Evolutionary conservation across 2,888 invertebrate species (phyloP), one percentile per base, ranked within the genome.

Genomic region (Luperina nickerlii): DNA sequence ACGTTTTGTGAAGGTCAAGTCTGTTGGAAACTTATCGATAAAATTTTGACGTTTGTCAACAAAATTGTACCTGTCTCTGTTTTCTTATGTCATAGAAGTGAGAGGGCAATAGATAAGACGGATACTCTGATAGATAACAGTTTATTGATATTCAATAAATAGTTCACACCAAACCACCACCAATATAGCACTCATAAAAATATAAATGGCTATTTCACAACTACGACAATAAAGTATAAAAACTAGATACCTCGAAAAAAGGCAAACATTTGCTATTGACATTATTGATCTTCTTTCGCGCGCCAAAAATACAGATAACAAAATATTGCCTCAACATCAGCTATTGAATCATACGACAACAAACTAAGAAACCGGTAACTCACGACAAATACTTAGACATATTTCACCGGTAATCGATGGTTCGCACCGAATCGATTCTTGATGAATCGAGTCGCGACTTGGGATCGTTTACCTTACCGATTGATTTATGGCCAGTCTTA

Each of bases 361-460:
- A 78, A 82, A 80, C 83, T 78, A 82, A 88, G 74, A 88, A 84
- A 87, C 78, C 78, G 81, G 76, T 87, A 82, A 85, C 81, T 85
- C 82, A 80, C 76, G 80, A 86, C 78, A 86, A 87, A 87, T 85
- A 32, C 32, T 32, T 32, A 87, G 80, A 89, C 76, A 87, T 83
- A 87, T 88, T 87, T 83, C 78, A 82, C 76, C 70, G 71, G 83
- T 84, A 83, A 87, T 83, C 86, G 84, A 88, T 85, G 77, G 75
- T 74, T 82, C 76, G 66, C 65, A 67, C 63, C 73, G 60, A 85
- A 88, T 89, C 89, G 88, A 88, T 85, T 87, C 74, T 87, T 86
- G 87, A 87, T 85, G 88, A 89, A 91, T 91, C 90, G 90, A 88
- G 88, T 86, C 86, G 83, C 80, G 87, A 87, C 82, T 90, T 85